phyloP scores from a whole-genome alignment of 2,113 vertebrate genomes.

The Passer montanus region DNA sequence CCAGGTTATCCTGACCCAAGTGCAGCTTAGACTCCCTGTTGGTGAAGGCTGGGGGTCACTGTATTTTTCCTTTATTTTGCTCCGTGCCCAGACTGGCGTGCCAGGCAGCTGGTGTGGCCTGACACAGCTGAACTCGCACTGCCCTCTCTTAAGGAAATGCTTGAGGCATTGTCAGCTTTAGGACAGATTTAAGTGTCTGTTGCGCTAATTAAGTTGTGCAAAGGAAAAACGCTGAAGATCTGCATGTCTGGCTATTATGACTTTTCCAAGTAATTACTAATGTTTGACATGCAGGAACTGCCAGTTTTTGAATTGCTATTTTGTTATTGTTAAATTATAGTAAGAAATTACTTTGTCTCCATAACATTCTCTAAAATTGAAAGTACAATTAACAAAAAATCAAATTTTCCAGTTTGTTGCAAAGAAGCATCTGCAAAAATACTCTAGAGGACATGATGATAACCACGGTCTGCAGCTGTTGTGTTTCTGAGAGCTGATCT shows the following conservation, averaged over 20 bases:
- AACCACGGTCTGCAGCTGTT: slow-evolving; percentile 29
- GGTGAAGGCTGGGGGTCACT: neutral
- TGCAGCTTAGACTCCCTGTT: neutral
- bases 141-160: slow-evolving; percentile 23
- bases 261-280: neutral
- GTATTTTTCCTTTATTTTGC: neutral
- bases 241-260: neutral
- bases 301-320: neutral
- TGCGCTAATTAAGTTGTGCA: slow-evolving; percentile 9
- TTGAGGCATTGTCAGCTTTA: slow-evolving; percentile 17
- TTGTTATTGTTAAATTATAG: slow-evolving; percentile 21
- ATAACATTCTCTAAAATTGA: slow-evolving; percentile 10
- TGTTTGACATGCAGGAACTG: neutral
- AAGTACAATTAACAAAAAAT: slow-evolving; percentile 37
- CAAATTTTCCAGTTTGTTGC: slow-evolving; percentile 32
- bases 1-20: neutral
- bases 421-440: slow-evolving; percentile 38
- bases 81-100: rapidly evolving
- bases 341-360: slow-evolving; percentile 9
- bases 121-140: slow-evolving; percentile 14
- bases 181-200: slow-evolving; percentile 24
- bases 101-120: slow-evolving; percentile 7
- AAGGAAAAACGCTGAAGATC: slow-evolving; percentile 6
- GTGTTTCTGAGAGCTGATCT: neutral
- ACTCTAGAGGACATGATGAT: slow-evolving; percentile 2